Evolutionary conservation across 2,797 vertebrate species (phyloP).

Genomic region (Oceanodroma leucorhoa): DNA sequence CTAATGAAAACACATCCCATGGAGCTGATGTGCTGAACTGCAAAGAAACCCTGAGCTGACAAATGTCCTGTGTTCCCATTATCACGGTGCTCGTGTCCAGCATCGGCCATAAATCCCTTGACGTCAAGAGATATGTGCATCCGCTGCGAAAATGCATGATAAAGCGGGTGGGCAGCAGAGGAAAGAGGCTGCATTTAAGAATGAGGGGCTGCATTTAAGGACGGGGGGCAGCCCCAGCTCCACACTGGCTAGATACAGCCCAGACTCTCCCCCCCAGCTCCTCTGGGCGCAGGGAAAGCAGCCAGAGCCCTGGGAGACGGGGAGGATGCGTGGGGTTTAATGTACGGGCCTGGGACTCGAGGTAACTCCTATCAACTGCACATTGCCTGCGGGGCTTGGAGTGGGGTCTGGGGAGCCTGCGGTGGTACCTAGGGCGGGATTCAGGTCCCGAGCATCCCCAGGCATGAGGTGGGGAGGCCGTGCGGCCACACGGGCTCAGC

Average conservation of each 20-base stretch:
- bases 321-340: too few species aligned
- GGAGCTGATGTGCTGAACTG: background rate
- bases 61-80: background rate
- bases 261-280: background rate
- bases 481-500: background rate
- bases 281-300: too few species aligned
- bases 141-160: accelerated
- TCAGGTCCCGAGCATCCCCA: too few species aligned
- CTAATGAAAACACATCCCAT: accelerated
- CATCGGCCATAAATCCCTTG: background rate
- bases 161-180: background rate
- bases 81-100: accelerated
- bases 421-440: accelerated
- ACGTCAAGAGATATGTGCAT: accelerated
- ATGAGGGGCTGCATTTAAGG: background rate
- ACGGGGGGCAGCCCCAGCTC: background rate
- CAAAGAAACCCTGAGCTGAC: background rate
- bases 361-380: too few species aligned
- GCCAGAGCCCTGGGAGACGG: background rate
- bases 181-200: background rate
- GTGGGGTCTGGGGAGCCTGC: background rate
- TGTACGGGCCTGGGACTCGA: accelerated
- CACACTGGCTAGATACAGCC: accelerated
- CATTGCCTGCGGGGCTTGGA: background rate
- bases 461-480: accelerated